phyloP scores from a whole-genome alignment of 2,113 vertebrate genomes.

The Percopsis transmontana region DNA sequence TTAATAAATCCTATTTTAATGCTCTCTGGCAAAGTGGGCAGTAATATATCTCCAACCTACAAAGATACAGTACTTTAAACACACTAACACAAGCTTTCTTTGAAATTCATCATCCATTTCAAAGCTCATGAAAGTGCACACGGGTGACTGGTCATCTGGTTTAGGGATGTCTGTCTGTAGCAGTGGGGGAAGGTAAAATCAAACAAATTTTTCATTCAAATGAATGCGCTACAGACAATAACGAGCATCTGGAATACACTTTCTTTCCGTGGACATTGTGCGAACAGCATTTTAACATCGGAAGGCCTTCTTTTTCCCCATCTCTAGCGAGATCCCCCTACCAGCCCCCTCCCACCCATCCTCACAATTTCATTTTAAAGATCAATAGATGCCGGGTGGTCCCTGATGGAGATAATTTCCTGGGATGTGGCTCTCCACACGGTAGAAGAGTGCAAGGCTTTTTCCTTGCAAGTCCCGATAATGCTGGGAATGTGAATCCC shows the following conservation, averaged over 20 bases:
- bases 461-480: background rate
- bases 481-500: constrained; percentile 32
- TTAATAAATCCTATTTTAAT: constrained; percentile 26
- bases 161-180: constrained; percentile 9
- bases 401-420: constrained; percentile 28
- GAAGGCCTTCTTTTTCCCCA: constrained; percentile 25
- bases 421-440: constrained; percentile 28
- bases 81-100: background rate
- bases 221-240: constrained; percentile 54
- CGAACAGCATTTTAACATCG: constrained; percentile 30
- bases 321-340: constrained; percentile 20
- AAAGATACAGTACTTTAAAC: background rate
- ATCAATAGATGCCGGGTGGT: constrained; percentile 22
- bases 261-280: constrained; percentile 18
- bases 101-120: background rate
- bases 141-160: background rate
- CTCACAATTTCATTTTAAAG: constrained; percentile 33
- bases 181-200: constrained; percentile 23
- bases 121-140: too few relatives aligned
- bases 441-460: constrained; percentile 24
- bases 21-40: background rate
- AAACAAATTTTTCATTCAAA: constrained; percentile 62
- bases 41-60: background rate
- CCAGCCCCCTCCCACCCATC: background rate
- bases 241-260: constrained; percentile 42